Evolutionary conservation across 1,140 invertebrate species (phyloP), one percentile per base, ranked within the genome.

Genomic region (Eriocheir sinensis): DNA sequence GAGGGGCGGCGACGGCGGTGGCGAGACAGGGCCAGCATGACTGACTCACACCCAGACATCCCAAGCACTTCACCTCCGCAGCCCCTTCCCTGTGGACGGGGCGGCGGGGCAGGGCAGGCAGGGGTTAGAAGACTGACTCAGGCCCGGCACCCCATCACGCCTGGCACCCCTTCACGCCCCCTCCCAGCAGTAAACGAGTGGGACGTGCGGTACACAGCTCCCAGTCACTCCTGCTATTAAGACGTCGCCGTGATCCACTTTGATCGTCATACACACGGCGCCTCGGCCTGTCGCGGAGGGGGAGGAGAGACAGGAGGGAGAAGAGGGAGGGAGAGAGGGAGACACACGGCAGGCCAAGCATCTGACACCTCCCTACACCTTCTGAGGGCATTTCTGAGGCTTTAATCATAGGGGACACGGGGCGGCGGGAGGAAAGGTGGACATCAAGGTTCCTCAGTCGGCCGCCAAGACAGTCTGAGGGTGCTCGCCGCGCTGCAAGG

Each of bases 401-500:
- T 72, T 72, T 72, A 72, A 72, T 72, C 60, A 72, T 72, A n/a
- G n/a, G 60, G 8, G 86, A 44, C 86, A 30, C 40, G 4, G 40
- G 40, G n/a, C 86, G n/a, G 38, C 86, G 40, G 41, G 44, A 30
- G 38, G 41, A 48, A 30, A n/a, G 34, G n/a, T n/a, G n/a, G n/a
- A n/a, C 44, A 27, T 34, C 89, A n/a, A 30, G 12, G 30, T 90
- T 44, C 80, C 72, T 36, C 79, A 44, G 15, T 41, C 15, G n/a
- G 2, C 38, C n/a, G 60, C 36, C 36, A 21, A 81, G 79, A 41
- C 36, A 80, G 79, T 72, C 0, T 30, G 60, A 48, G 91, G 2
- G 8, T 92, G 79, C 72, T 81, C 38, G 60, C 60, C 91, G 40
- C 88, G 83, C 27, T 79, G n/a, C n/a, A 48, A 34, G 83, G 83